Conservation (phyloP, 2,888 invertebrate species). For the Tachina fera region DNA sequence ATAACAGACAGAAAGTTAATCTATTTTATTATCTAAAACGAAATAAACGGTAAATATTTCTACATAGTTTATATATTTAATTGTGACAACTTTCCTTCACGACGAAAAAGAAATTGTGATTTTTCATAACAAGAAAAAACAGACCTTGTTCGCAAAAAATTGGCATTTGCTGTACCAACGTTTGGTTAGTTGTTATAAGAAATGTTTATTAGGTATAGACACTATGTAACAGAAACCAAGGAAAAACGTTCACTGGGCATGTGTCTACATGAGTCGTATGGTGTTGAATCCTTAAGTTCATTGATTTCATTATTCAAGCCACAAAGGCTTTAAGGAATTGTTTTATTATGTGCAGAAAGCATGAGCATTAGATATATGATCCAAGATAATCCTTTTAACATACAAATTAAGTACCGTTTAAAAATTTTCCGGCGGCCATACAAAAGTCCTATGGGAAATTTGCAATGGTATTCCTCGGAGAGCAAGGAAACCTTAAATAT, state of each 20-base stretch:
- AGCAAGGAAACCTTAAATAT: slow-evolving; percentile 50
- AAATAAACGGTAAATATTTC: no score
- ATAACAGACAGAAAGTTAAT: no score
- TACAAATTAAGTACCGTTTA: slow-evolving; percentile 79
- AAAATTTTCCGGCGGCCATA: slow-evolving; percentile 77
- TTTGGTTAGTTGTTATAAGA: no score
- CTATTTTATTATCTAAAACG: no score
- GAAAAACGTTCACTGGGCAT: neutral
- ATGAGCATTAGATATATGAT: slow-evolving; percentile 51
- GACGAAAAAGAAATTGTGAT: no score
- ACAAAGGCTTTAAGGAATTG: slow-evolving; percentile 57
- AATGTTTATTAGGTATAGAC: no score
- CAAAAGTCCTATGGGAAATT: slow-evolving; percentile 67
- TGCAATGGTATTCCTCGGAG: slow-evolving; percentile 52
- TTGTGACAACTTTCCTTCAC: no score
- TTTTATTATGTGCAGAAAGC: slow-evolving; percentile 46
- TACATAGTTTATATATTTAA: no score
- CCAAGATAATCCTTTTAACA: slow-evolving; percentile 66
- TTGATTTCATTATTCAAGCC: slow-evolving; percentile 61
- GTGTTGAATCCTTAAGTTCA: slow-evolving; percentile 51
- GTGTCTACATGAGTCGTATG: neutral
- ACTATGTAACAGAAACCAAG: no score
- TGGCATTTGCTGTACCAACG: no score
- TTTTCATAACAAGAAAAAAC: no score
- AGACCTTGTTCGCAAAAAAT: no score